phyloP scores from a whole-genome alignment of 2,113 vertebrate species.

The Corythornis madagascariensis region DNA sequence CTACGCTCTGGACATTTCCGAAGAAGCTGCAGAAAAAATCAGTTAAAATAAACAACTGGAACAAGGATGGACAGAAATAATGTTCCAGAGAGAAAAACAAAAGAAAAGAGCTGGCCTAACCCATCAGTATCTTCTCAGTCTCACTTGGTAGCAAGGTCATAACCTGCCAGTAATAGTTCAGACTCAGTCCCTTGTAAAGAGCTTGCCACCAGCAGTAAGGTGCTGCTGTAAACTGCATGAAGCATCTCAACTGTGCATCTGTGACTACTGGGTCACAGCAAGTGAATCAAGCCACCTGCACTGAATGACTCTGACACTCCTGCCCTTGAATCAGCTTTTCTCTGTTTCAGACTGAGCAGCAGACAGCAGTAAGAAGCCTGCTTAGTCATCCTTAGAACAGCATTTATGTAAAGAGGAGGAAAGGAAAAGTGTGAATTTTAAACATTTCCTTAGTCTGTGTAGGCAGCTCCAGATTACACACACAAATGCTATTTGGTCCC shows the following conservation, averaged over 20 bases:
- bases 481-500: not conserved
- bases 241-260: not conserved
- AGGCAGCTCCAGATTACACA: not conserved
- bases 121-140: not conserved
- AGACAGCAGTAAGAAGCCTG: not conserved
- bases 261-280: not conserved
- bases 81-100: not conserved
- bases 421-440: not conserved
- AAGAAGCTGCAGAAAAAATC: conserved; percentile 80
- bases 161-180: not conserved
- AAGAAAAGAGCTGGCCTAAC: not conserved
- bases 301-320: not conserved
- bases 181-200: not conserved
- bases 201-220: not conserved
- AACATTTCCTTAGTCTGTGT: not conserved
- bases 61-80: not conserved
- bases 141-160: not conserved
- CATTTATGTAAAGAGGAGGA: not conserved
- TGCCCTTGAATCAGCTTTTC: not conserved
- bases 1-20: conserved; percentile 89
- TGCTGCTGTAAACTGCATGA: not conserved
- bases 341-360: not conserved
- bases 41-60: not conserved
- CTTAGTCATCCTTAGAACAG: not conserved
- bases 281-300: not conserved